These are phyloP conservation scores for Etia nguti DNA, from an alignment of 2,113 vertebrate genomes.

Conservation along the genomic window DNA sequence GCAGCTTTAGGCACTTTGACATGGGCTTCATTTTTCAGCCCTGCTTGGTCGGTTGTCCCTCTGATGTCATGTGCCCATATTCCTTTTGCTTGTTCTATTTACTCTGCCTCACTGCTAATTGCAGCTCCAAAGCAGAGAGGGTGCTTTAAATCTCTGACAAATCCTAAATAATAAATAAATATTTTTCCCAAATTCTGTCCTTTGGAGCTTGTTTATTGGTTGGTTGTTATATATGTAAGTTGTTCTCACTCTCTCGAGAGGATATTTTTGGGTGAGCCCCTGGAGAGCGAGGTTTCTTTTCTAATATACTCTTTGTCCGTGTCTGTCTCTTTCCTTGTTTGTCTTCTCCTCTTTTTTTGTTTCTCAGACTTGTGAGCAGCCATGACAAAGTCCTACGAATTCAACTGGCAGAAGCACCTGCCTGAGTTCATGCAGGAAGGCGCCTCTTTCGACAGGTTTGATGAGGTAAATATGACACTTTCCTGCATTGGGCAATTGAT, in stretches of 20 bases:
- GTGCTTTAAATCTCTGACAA: background rate
- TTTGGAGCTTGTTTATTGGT: background rate
- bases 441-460: conserved; percentile 90
- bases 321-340: background rate
- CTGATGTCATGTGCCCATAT: background rate
- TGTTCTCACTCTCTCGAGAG: background rate
- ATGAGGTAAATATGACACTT: conserved; percentile 82
- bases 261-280: background rate
- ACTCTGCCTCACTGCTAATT: background rate
- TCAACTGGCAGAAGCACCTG: conserved; percentile 96
- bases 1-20: background rate
- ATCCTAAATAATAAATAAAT: background rate
- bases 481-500: background rate
- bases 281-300: background rate
- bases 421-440: conserved; percentile 94
- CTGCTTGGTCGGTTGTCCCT: background rate
- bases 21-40: background rate
- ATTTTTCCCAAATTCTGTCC: background rate
- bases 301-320: background rate
- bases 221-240: background rate
- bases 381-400: conserved; percentile 98
- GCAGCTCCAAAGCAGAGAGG: background rate
- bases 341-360: background rate
- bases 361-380: conserved; percentile 78
- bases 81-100: background rate